These are phyloP conservation scores for Drosophila koepferae DNA, from an alignment of 2,888 invertebrate genomes.

Conservation along the genomic window DNA sequence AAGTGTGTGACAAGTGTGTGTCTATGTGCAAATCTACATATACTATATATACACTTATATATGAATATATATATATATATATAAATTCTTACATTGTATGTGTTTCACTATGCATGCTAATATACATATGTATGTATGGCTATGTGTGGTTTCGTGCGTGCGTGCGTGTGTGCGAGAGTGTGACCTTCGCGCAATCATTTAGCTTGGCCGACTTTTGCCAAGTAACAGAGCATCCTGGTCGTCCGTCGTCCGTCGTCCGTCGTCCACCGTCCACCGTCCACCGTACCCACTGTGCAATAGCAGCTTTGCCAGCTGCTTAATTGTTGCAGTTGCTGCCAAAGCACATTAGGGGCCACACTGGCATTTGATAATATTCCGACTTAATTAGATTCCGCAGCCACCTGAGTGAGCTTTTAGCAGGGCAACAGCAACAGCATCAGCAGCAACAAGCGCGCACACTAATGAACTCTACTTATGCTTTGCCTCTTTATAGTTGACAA, in stretches of 20 bases:
- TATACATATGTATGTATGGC: not conserved
- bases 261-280: not conserved
- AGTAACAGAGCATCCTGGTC: constrained; percentile 51
- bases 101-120: constrained; percentile 28
- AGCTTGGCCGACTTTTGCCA: constrained; percentile 64
- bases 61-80: not conserved
- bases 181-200: constrained; percentile 75
- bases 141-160: constrained; percentile 1
- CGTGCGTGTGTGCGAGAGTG: constrained; percentile 29
- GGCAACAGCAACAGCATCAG: constrained; percentile 2
- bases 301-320: not conserved
- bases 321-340: constrained; percentile 12
- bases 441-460: constrained; percentile 20
- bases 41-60: not conserved
- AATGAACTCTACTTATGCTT: constrained; percentile 43
- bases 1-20: constrained; percentile 40
- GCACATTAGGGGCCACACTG: constrained; percentile 43
- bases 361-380: constrained; percentile 36
- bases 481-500: constrained; percentile 30
- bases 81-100: constrained; percentile 16
- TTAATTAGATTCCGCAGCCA: constrained; percentile 57
- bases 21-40: constrained; percentile 6
- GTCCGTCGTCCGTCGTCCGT: too few relatives aligned
- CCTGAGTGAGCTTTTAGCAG: constrained; percentile 58
- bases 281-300: not conserved